Conservation (phyloP, 2,797 vertebrate species). For the Trachurus trachurus region DNA sequence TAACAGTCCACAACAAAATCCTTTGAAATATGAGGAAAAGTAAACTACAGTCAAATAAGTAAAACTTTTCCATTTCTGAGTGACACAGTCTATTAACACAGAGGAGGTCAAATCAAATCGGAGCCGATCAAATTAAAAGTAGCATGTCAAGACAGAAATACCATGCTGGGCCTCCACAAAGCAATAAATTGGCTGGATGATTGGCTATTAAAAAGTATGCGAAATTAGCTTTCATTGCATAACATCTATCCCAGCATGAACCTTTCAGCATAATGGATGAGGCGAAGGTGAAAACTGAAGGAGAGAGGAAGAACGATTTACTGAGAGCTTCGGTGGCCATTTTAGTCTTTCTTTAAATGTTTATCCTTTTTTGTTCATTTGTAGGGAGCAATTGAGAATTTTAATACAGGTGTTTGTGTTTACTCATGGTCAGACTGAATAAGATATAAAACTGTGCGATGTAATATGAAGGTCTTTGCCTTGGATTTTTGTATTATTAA, state of each 20-base stretch:
- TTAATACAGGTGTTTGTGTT: background rate
- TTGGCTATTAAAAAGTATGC: constrained; percentile 68
- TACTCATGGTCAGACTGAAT: background rate
- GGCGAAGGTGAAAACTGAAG: constrained; percentile 58
- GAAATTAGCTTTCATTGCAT: constrained; percentile 70
- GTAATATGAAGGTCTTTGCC: constrained; percentile 3
- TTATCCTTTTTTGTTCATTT: constrained; percentile 5
- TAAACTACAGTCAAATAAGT: constrained; percentile 29
- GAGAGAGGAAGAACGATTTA: constrained; percentile 44
- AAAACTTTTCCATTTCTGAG: constrained; percentile 52
- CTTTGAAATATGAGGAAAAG: constrained; percentile 13
- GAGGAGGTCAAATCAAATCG: constrained; percentile 67
- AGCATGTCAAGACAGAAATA: constrained; percentile 57
- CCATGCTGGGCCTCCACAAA: constrained; percentile 65
- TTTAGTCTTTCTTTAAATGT: constrained; percentile 45
- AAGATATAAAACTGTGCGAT: background rate
- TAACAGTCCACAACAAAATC: background rate
- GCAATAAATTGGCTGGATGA: constrained; percentile 68
- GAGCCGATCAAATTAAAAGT: constrained; percentile 66
- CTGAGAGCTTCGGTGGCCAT: constrained; percentile 46
- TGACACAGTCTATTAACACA: constrained; percentile 63
- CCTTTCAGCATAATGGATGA: constrained; percentile 60
- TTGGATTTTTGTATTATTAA: constrained; percentile 24
- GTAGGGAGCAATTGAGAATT: background rate
- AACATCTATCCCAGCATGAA: constrained; percentile 58